Conservation (phyloP, 2,113 vertebrate genomes). For the Otis tarda region DNA sequence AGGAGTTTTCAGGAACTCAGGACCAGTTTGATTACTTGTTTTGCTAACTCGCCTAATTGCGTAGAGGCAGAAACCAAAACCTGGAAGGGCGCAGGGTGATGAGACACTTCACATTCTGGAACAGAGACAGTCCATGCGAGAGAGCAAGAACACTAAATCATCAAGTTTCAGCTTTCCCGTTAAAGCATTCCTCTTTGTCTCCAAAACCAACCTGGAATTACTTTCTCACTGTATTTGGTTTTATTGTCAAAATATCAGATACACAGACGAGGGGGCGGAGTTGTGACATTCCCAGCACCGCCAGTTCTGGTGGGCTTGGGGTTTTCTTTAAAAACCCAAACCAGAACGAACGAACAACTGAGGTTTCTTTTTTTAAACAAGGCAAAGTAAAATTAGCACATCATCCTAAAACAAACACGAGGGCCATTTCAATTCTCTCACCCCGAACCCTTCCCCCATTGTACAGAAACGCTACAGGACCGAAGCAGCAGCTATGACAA, state of each 20-base stretch:
- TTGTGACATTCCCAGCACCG: not conserved
- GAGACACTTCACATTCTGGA: slow-evolving; percentile 18
- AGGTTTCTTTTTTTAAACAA: not conserved
- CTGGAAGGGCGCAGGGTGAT: not conserved
- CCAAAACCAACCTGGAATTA: slow-evolving; percentile 9
- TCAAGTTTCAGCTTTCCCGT: not conserved
- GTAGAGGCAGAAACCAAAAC: not conserved
- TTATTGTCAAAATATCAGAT: not conserved
- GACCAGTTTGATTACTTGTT: not conserved
- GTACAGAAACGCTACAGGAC: not conserved
- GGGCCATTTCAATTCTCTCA: not conserved
- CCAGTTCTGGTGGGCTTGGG: not conserved
- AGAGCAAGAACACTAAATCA: not conserved
- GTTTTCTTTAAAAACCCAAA: not conserved
- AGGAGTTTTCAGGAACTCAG: not conserved
- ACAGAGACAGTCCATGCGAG: not conserved
- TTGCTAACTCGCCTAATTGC: not conserved
- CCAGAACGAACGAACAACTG: fast-evolving
- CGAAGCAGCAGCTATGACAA: slow-evolving; percentile 45
- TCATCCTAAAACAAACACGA: not conserved
- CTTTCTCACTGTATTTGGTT: not conserved
- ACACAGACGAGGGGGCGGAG: not conserved
- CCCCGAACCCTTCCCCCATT: not conserved
- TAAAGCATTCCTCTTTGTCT: not conserved
- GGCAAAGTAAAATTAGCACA: not conserved